Conservation (phyloP, 2,113 vertebrate genomes). For the Piaya cayana region DNA sequence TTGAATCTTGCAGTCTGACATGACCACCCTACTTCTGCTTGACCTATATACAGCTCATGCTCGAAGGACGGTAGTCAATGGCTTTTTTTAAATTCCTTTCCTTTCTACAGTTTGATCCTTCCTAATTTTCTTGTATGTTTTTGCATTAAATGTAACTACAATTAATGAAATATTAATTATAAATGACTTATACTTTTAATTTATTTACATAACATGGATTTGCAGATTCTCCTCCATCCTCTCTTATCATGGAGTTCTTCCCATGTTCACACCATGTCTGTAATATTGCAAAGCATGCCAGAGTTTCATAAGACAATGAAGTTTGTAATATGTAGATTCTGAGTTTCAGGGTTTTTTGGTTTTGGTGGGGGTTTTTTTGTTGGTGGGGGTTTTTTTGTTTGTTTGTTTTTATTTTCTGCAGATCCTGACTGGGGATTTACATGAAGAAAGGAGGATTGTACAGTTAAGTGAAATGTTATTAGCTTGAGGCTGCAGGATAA, state of each 20-base stretch:
- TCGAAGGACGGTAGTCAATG: neutral
- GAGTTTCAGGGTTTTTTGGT: neutral
- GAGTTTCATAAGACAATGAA: neutral
- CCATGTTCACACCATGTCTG: neutral
- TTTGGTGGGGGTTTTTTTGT: rapidly evolving
- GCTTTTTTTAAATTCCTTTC: neutral
- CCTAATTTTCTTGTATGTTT: neutral
- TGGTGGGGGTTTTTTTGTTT: no score
- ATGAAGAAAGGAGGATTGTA: neutral
- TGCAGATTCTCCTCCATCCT: rapidly evolving
- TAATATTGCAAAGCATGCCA: neutral
- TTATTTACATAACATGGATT: neutral
- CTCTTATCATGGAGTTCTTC: neutral
- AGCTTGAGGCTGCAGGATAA: neutral
- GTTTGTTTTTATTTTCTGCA: neutral
- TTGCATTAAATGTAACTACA: neutral
- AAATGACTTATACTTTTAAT: neutral
- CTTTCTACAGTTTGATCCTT: neutral
- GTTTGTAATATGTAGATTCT: neutral
- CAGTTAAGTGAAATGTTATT: neutral
- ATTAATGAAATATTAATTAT: neutral
- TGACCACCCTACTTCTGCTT: neutral
- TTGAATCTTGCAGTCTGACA: neutral
- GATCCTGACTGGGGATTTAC: neutral
- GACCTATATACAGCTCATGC: neutral